A percentile compares a stretch with the other conserved stretches of the same genome.
These are phyloP conservation scores for Phoenicopterus ruber DNA, from an alignment of 2,113 vertebrate genomes.

Conservation along the genomic window DNA sequence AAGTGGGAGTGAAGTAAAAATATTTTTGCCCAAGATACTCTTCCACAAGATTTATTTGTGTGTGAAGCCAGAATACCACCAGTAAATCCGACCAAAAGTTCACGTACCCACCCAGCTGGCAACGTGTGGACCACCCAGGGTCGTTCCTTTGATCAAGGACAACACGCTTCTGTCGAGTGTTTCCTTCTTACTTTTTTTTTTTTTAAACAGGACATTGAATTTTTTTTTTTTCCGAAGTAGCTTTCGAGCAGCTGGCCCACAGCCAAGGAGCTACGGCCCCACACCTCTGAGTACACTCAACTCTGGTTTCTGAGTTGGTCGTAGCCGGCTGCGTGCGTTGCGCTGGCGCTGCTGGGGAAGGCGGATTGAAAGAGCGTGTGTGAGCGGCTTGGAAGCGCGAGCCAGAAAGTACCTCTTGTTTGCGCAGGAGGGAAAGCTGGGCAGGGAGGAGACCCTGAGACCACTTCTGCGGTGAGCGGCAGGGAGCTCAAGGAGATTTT, in stretches of 20 bases:
- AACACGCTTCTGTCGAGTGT: not conserved
- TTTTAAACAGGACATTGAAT: not conserved
- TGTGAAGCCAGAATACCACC: not conserved
- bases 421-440: not conserved
- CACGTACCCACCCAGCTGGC: not conserved
- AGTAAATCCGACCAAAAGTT: conserved; percentile 2
- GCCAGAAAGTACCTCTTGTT: not conserved
- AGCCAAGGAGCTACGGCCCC: not conserved
- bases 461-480: not conserved
- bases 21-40: not conserved
- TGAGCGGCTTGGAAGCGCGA: not conserved
- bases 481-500: not conserved
- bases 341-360: not conserved
- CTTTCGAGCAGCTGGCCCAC: not conserved
- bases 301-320: not conserved
- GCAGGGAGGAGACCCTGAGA: not conserved
- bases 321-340: not conserved
- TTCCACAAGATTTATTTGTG: not conserved
- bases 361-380: not conserved
- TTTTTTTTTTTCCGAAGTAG: not conserved
- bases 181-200: not conserved
- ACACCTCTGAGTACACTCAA: not conserved
- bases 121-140: conserved; percentile 34
- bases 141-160: not conserved
- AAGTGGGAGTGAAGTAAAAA: not conserved